These are phyloP conservation scores for Podotricha telesiphe DNA, from an alignment of 2,888 invertebrate species.

Conservation along the genomic window DNA sequence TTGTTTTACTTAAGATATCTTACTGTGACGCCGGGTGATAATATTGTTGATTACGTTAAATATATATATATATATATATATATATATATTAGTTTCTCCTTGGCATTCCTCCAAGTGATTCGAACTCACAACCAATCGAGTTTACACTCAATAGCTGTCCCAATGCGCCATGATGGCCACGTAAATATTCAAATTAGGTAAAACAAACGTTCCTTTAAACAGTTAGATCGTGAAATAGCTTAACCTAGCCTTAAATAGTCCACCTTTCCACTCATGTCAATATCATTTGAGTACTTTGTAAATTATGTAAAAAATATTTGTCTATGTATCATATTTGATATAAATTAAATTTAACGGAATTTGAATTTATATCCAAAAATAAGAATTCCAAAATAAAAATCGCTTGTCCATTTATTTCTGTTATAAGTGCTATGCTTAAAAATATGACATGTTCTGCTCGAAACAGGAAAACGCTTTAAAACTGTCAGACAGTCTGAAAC, in stretches of 20 bases:
- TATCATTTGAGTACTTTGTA: not conserved
- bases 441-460: constrained; percentile 22
- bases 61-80: no score
- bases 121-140: no score
- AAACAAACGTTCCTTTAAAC: not conserved
- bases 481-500: constrained; percentile 35
- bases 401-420: not conserved
- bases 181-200: constrained; percentile 11
- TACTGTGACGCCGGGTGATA: constrained; percentile 29
- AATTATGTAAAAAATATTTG: no score
- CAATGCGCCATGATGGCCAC: not conserved
- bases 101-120: no score
- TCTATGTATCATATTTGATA: no score
- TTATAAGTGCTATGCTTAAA: not conserved
- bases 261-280: not conserved
- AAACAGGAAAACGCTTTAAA: constrained; percentile 39
- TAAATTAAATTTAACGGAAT: no score
- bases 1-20: constrained; percentile 38
- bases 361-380: no score
- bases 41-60: constrained; percentile 11
- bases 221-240: constrained; percentile 21
- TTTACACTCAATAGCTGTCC: no score
- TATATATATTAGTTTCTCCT: no score
- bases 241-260: constrained; percentile 20
- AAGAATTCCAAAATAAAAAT: not conserved